These are phyloP conservation scores for Vireo griseus DNA, from an alignment of 2,797 vertebrate genomes.

Conservation along the genomic window DNA sequence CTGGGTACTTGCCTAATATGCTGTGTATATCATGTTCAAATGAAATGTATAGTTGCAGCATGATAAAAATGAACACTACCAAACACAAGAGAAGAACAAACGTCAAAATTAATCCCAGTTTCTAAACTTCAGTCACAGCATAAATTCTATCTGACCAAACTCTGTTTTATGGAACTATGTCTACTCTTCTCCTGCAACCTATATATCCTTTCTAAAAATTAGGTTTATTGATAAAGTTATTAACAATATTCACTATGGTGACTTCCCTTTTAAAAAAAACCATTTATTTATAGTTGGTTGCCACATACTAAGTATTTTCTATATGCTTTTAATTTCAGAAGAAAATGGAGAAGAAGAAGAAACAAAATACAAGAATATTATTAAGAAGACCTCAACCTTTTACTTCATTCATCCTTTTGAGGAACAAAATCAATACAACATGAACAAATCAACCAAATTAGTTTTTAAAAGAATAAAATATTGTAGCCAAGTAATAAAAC, in stretches of 20 bases:
- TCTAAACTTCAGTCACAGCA: neutral
- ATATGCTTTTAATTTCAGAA: neutral
- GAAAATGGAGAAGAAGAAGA: neutral
- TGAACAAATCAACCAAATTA: neutral
- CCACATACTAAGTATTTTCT: accelerated
- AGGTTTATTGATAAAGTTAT: neutral
- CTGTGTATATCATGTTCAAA: neutral
- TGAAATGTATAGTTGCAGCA: neutral
- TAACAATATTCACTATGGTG: neutral
- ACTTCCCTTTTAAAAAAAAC: neutral
- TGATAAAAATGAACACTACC: neutral
- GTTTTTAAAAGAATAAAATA: neutral
- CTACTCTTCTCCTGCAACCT: neutral
- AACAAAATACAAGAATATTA: neutral
- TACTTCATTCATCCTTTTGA: neutral
- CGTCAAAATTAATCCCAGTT: neutral
- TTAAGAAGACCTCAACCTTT: neutral
- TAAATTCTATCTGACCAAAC: neutral
- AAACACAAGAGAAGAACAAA: neutral
- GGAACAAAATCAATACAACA: neutral
- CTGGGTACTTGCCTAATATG: neutral
- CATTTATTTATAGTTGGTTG: neutral
- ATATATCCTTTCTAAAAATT: neutral
- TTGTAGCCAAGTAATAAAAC: neutral
- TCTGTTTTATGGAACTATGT: neutral